Percentiles rank a stretch among this genome's conserved stretches.
phyloP scores from a whole-genome alignment of 2,113 vertebrate genomes.

The Lophotis ruficrista region DNA sequence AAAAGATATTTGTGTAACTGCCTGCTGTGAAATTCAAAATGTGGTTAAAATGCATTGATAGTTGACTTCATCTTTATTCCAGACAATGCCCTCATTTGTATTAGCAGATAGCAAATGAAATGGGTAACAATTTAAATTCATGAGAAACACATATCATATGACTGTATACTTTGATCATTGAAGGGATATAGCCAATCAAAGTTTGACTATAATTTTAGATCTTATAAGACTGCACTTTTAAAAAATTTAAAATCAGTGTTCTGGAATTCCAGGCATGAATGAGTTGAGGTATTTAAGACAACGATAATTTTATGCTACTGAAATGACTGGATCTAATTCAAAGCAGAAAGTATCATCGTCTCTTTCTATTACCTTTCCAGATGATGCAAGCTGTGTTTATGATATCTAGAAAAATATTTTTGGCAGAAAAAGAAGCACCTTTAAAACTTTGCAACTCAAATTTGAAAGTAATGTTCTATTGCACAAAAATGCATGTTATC shows the following conservation, averaged over 20 bases:
- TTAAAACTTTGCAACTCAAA: neutral
- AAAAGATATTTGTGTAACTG: neutral
- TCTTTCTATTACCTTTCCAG: neutral
- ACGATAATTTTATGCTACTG: neutral
- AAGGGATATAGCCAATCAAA: neutral
- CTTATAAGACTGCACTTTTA: neutral
- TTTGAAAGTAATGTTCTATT: neutral
- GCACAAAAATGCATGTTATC: neutral
- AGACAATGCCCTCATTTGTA: neutral
- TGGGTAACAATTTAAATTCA: neutral
- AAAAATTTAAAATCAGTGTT: neutral
- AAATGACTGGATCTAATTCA: neutral
- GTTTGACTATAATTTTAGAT: neutral
- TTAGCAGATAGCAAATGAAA: neutral
- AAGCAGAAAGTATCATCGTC: neutral
- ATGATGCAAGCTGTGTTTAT: neutral
- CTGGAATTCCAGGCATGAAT: neutral
- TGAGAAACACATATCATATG: neutral
- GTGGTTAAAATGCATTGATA: neutral
- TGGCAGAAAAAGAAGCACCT: neutral
- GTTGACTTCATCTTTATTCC: neutral
- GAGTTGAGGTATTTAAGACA: neutral
- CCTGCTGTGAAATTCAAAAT: neutral
- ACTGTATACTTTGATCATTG: neutral
- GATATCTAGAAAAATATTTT: neutral